Percentiles rank a stretch among this genome's conserved stretches.
Evolutionary conservation across 2,888 invertebrate genomes (phyloP).

Genomic region (Phlogophora meticulosa): DNA sequence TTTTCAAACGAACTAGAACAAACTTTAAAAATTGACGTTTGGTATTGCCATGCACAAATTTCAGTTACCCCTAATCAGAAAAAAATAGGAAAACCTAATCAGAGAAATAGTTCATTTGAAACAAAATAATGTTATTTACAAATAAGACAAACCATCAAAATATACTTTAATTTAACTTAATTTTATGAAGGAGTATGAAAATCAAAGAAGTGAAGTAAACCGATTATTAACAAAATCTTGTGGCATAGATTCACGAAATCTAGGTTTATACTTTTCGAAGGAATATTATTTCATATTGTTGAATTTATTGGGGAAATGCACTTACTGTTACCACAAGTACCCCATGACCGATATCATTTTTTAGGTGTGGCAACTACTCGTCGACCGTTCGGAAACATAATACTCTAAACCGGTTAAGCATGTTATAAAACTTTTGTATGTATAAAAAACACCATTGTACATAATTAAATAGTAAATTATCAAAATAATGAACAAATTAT

Average conservation of each 20-base stretch:
- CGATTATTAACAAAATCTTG: too few relatives aligned
- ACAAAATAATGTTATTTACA: too few relatives aligned
- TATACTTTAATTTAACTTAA: too few relatives aligned
- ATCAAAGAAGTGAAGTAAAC: background rate
- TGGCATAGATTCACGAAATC: background rate
- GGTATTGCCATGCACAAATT: slow-evolving; percentile 50
- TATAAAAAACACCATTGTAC: background rate
- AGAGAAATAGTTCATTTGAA: background rate
- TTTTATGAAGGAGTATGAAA: background rate
- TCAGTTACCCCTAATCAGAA: background rate
- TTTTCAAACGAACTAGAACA: slow-evolving; percentile 63
- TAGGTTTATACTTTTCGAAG: background rate
- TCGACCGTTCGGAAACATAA: slow-evolving; percentile 30
- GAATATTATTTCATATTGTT: too few relatives aligned
- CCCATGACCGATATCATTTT: slow-evolving; percentile 8
- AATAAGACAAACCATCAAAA: too few relatives aligned
- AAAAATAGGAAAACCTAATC: background rate
- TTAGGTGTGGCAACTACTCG: slow-evolving; percentile 31
- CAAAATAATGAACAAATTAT: background rate
- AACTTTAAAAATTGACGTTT: slow-evolving; percentile 55
- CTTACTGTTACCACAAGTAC: background rate
- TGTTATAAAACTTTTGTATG: background rate
- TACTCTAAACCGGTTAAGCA: background rate
- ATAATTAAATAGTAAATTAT: background rate
- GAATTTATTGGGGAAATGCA: background rate